Evolutionary conservation across 2,113 vertebrate species (phyloP).

Genomic region (Pseudois nayaur): DNA sequence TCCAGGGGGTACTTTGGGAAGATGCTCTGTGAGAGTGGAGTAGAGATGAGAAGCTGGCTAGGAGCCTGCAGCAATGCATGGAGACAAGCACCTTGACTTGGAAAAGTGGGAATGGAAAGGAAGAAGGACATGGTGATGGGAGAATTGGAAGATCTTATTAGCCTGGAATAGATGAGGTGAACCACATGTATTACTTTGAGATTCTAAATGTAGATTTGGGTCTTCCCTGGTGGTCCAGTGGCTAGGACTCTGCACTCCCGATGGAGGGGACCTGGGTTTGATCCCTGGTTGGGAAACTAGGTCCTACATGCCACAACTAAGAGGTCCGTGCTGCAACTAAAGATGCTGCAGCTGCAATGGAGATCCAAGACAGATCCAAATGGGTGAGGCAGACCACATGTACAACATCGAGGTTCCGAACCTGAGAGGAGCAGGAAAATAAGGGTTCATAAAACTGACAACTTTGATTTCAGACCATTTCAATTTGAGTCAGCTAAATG

Average conservation of each 20-base stretch:
- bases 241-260: not conserved
- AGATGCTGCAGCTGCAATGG: not conserved
- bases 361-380: not conserved
- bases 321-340: not conserved
- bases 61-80: not conserved
- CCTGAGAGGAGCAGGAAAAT: not conserved
- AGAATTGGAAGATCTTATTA: not conserved
- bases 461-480: not conserved
- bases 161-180: not conserved
- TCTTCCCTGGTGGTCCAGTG: not conserved
- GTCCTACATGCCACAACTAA: not conserved
- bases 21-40: not conserved
- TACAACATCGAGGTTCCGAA: not conserved
- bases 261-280: not conserved
- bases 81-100: not conserved
- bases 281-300: not conserved
- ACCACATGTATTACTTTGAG: not conserved
- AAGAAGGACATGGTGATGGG: not conserved
- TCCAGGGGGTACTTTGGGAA: not conserved
- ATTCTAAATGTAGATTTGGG: not conserved
- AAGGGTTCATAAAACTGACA: not conserved
- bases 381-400: not conserved
- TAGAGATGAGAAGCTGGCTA: not conserved
- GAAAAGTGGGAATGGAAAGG: not conserved
- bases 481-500: not conserved